phyloP scores from a whole-genome alignment of 2,888 invertebrate species.

The Lepidochitona cinerea region DNA sequence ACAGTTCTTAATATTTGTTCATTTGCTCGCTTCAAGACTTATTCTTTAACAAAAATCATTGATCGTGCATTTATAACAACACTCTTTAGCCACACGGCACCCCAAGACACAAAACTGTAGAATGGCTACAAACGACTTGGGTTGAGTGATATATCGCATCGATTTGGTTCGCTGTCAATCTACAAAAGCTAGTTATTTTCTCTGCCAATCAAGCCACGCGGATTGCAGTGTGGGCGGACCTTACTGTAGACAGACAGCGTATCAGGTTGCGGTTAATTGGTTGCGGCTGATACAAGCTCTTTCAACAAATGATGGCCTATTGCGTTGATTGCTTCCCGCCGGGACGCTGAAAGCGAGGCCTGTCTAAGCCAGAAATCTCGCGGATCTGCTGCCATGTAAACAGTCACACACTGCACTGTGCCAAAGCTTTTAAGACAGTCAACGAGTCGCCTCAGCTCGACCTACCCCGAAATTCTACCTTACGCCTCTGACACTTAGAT shows the following conservation, averaged over 20 bases:
- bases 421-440: too few relatives aligned
- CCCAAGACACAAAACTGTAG: too few relatives aligned
- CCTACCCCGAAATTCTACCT: too few relatives aligned
- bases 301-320: constrained; percentile 22
- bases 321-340: neutral
- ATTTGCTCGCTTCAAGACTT: too few relatives aligned
- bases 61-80: too few relatives aligned
- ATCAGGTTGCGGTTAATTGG: constrained; percentile 23
- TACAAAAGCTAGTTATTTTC: neutral
- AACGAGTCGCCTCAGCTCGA: too few relatives aligned
- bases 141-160: neutral
- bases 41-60: too few relatives aligned
- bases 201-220: constrained; percentile 1
- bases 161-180: neutral
- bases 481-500: too few relatives aligned
- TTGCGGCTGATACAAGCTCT: constrained; percentile 18
- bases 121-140: too few relatives aligned
- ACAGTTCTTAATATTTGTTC: too few relatives aligned
- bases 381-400: neutral
- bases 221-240: constrained; percentile 10
- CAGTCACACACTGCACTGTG: neutral
- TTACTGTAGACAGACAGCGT: constrained; percentile 6
- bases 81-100: too few relatives aligned
- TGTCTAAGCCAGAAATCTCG: neutral
- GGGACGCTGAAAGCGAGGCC: neutral